These are phyloP conservation scores for Atherinosoma microstoma DNA, from an alignment of 2,797 vertebrate genomes.

Conservation along the genomic window DNA sequence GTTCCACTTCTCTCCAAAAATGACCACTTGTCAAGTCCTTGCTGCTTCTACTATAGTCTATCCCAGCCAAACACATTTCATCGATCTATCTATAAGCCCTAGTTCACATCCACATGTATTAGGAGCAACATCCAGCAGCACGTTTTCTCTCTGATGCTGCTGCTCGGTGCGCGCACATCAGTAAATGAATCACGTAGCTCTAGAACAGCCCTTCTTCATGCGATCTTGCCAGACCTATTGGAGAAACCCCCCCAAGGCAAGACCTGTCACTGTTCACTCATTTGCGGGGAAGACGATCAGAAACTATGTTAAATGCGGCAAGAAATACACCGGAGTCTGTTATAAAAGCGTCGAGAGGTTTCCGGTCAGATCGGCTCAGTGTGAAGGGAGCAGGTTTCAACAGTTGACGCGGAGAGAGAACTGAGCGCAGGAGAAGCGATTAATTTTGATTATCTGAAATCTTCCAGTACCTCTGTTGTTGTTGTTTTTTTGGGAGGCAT, in stretches of 20 bases:
- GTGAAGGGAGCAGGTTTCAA: conserved; percentile 78
- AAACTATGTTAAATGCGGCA: conserved; percentile 80
- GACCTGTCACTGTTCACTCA: conserved; percentile 84
- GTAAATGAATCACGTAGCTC: conserved; percentile 85
- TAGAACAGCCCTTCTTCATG: conserved; percentile 84
- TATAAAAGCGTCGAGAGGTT: conserved; percentile 75
- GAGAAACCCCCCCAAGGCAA: conserved; percentile 71
- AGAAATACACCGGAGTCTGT: conserved; percentile 67
- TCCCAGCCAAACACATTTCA: conserved; percentile 57
- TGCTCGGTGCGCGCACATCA: conserved; percentile 79
- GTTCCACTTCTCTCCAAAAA: conserved; percentile 38
- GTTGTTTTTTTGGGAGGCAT: background rate
- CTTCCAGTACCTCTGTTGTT: conserved; percentile 44
- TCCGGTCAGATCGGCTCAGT: conserved; percentile 68
- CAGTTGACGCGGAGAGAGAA: conserved; percentile 82
- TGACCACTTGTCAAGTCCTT: conserved; percentile 65
- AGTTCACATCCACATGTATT: conserved; percentile 74
- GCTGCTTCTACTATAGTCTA: conserved; percentile 38
- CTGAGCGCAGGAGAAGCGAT: conserved; percentile 75
- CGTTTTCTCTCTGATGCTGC: conserved; percentile 66
- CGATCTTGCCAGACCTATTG: conserved; percentile 82
- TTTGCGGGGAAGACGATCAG: conserved; percentile 80
- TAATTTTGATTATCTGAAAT: conserved; percentile 76
- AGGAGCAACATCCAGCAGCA: conserved; percentile 72
- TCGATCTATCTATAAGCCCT: conserved; percentile 66